A percentile compares a stretch with the other conserved stretches of the same genome.
phyloP scores from a whole-genome alignment of 2,113 vertebrate species.

The Brachypodius melanocephalos region DNA sequence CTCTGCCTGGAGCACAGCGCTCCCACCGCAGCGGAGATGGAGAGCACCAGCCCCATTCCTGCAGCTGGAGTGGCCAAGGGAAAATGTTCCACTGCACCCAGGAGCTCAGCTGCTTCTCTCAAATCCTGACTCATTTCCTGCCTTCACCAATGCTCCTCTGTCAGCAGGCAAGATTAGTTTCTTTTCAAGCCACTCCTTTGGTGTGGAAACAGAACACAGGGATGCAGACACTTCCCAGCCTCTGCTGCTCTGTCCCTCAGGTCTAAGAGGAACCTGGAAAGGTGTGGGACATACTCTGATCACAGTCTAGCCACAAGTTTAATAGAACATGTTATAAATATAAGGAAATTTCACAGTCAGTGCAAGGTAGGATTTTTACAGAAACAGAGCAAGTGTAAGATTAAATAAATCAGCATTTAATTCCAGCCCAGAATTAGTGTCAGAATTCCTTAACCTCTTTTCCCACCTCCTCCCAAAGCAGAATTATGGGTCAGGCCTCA shows the following conservation, averaged over 20 bases:
- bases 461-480: neutral
- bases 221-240: neutral
- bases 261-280: neutral
- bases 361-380: neutral
- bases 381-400: neutral
- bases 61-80: neutral
- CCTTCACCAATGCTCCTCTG: neutral
- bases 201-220: neutral
- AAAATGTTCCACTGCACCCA: neutral
- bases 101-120: neutral
- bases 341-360: neutral
- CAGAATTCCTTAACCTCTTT: neutral
- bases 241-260: neutral
- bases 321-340: neutral
- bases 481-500: neutral
- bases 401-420: neutral
- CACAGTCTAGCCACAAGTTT: neutral
- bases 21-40: accelerated
- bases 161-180: neutral
- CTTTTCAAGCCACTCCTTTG: neutral
- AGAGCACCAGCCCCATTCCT: neutral
- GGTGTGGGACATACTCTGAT: neutral
- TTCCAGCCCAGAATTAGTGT: neutral
- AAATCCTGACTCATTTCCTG: neutral
- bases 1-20: neutral